A percentile compares a stretch with the other conserved stretches of the same genome.
Conservation (phyloP, 2,113 vertebrate species). For the Colaptes auratus region DNA sequence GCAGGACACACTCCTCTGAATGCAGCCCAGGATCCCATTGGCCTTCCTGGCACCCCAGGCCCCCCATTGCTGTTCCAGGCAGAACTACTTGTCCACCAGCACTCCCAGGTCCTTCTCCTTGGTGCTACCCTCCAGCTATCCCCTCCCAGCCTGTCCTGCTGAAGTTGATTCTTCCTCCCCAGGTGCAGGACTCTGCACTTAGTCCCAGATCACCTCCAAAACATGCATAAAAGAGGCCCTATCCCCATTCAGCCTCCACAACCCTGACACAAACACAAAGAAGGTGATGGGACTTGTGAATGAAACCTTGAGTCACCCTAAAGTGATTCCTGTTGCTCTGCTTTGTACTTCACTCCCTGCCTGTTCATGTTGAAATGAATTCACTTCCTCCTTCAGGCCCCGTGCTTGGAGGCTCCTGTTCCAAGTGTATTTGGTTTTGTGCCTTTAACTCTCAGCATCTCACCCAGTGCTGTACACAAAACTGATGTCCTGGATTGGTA, state of each 20-base stretch:
- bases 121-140: too few relatives aligned
- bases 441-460: constrained; percentile 4
- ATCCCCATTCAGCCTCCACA: not conserved
- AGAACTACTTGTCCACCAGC: too few relatives aligned
- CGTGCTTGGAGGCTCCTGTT: constrained; percentile 14
- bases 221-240: not conserved
- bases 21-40: too few relatives aligned
- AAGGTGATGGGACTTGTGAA: not conserved
- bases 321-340: constrained; percentile 15
- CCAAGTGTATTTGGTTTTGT: constrained; percentile 29
- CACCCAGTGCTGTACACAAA: not conserved
- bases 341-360: constrained; percentile 37
- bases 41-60: too few relatives aligned
- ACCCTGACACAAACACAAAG: not conserved
- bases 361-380: constrained; percentile 27
- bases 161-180: too few relatives aligned
- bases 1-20: too few relatives aligned
- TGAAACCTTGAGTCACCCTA: constrained; percentile 2
- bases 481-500: constrained; percentile 1
- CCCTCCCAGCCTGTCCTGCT: too few relatives aligned
- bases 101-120: too few relatives aligned
- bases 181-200: too few relatives aligned
- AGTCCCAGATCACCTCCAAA: not conserved
- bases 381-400: constrained; percentile 44
- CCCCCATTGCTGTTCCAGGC: too few relatives aligned